A percentile compares a stretch with the other conserved stretches of the same genome.
Conservation (phyloP, 2,113 vertebrate genomes). For the Thunnus maccoyii region DNA sequence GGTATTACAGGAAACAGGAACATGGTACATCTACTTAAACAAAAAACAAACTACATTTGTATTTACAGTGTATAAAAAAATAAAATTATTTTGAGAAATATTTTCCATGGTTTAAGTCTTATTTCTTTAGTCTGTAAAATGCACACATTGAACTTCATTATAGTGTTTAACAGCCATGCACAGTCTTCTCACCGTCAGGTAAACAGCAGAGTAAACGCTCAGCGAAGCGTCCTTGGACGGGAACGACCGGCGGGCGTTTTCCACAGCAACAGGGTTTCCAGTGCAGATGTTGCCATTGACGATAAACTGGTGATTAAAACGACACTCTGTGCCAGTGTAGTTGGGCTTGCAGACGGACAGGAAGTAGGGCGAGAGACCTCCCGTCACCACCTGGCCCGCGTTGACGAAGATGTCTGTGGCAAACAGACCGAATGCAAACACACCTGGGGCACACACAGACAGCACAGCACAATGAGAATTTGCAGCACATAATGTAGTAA, state of each 20-base stretch:
- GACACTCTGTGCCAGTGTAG: constrained; percentile 94
- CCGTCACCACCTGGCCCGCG: constrained; percentile 96
- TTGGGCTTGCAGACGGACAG: constrained; percentile 97
- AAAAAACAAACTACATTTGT: too few relatives aligned
- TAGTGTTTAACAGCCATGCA: too few relatives aligned
- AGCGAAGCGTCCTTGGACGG: constrained; percentile 98
- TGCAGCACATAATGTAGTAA: not conserved
- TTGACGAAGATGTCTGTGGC: constrained; percentile 99
- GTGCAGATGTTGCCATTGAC: constrained; percentile 95
- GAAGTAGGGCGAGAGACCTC: constrained; percentile 96
- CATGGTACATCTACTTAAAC: too few relatives aligned
- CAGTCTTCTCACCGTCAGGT: constrained; percentile 90
- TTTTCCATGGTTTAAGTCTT: too few relatives aligned
- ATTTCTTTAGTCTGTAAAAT: not conserved
- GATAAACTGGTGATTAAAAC: constrained; percentile 91
- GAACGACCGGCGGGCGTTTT: constrained; percentile 94
- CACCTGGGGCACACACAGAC: constrained; percentile 83
- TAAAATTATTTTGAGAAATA: too few relatives aligned
- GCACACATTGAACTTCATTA: not conserved
- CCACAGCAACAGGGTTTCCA: constrained; percentile 90
- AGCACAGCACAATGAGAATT: constrained; percentile 8
- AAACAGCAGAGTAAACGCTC: constrained; percentile 97
- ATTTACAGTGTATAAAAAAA: too few relatives aligned
- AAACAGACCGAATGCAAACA: constrained; percentile 98
- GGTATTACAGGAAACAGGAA: too few relatives aligned